Percentiles rank a stretch among this genome's conserved stretches.
phyloP scores from a whole-genome alignment of 2,113 vertebrate species.

The Dipodomys ordii region DNA sequence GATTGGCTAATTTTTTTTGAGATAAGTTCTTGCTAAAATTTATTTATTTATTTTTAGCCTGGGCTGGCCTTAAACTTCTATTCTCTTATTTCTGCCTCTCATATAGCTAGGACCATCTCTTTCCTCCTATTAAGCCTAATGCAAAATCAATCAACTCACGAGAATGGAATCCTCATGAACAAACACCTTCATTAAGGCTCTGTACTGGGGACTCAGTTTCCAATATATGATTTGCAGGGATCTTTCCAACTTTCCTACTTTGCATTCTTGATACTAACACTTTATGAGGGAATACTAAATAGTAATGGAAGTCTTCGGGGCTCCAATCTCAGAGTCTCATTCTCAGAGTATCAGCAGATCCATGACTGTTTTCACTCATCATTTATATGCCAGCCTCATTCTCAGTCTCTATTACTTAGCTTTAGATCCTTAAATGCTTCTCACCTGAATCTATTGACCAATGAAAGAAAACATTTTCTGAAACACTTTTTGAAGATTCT shows the following conservation, averaged over 20 bases:
- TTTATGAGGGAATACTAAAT: background rate
- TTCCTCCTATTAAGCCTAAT: no score
- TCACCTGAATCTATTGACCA: background rate
- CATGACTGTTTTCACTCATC: background rate
- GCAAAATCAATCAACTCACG: background rate
- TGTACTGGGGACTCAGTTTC: background rate
- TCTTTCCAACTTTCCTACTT: background rate
- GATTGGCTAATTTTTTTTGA: no score
- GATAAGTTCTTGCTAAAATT: no score
- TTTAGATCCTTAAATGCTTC: background rate
- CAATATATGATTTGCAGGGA: background rate
- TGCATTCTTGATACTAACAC: background rate
- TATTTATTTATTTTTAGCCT: no score
- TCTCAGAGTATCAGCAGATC: fast-evolving
- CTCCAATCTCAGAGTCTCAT: background rate
- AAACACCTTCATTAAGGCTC: background rate
- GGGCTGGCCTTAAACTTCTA: no score
- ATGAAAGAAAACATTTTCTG: background rate
- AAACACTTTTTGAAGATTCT: background rate
- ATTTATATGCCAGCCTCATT: background rate
- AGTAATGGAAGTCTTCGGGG: background rate
- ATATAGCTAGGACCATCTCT: background rate
- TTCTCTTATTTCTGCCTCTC: background rate
- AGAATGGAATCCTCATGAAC: fast-evolving
- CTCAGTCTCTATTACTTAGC: background rate